Base-by-base conservation (phyloP, 23 tunicate species). In the Clavelina lepadiformis region DNA sequence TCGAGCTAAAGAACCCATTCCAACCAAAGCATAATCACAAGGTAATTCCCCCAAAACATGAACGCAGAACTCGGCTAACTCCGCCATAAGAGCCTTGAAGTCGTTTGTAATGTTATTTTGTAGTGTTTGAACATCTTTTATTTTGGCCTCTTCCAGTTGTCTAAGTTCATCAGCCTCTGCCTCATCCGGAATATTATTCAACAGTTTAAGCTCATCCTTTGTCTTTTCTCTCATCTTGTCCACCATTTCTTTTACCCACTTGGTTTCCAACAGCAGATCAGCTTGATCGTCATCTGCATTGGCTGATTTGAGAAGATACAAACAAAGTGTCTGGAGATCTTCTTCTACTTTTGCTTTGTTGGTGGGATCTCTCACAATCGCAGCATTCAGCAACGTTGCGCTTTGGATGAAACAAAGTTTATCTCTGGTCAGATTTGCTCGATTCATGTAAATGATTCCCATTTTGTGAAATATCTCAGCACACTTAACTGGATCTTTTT, bases 1-100 rank as follows among this genome's bases (percentile, higher is more conserved):
- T 5, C 68, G 49, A 3, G 68, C 68, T 51, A 63, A 6, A 5
- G 57, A 67, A 7, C 72, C 72, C 57, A 67, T 46, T 20, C 72
- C 72, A 5, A 28, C 33, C 19, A 67, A 23, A 3, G 72, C 61
- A 23, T 23, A 67, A 46, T 47, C 21, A 26, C 60, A 47, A 4
- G 72, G 72, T 15, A 25, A 19, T 24, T 23, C 6, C 4, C 72
- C 61, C 18, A 47, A 22, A 5, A 67, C 28, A 5, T 47, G 21
- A 5, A 3, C 15, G 25, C 61, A 46, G 5, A 5, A 3, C 25
- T 20, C 11, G 5, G 35, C 3, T 5, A 47, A 24, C n/a, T 25
- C 3, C 20, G 5, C 18, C 72, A 67, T 67, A 5, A 47, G 6
- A 23, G 34, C n/a, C 8, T 21, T 67, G 61, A 46, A 67, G 18